A percentile compares a stretch with the other conserved stretches of the same genome.
Conservation (phyloP, 2,113 vertebrate genomes). For the Clarias magur region DNA sequence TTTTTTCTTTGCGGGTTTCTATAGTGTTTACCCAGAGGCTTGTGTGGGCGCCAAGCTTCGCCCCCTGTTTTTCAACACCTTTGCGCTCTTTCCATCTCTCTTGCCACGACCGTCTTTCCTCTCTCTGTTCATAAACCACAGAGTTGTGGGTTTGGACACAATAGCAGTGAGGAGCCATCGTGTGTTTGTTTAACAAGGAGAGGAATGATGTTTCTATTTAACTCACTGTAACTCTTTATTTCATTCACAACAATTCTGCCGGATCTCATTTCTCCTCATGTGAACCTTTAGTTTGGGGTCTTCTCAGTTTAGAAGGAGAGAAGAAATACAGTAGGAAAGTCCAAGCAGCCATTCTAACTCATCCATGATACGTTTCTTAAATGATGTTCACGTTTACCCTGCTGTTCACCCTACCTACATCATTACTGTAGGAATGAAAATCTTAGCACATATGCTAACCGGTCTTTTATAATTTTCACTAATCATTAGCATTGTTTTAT, state of each 20-base stretch:
- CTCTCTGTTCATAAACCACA: constrained; percentile 41
- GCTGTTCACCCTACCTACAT: no score
- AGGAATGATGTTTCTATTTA: constrained; percentile 40
- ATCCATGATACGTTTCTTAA: background rate
- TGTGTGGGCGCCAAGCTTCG: constrained; percentile 61
- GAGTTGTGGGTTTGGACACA: constrained; percentile 37
- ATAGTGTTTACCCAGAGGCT: constrained; percentile 63
- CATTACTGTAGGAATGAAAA: background rate
- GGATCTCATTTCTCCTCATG: constrained; percentile 8
- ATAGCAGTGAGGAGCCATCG: constrained; percentile 47
- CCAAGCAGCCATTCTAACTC: background rate
- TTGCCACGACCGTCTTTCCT: constrained; percentile 54
- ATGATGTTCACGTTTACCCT: background rate
- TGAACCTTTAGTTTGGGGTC: constrained; percentile 6
- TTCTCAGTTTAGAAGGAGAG: background rate
- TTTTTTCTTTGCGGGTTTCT: constrained; percentile 3
- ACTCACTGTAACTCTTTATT: constrained; percentile 40
- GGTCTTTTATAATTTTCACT: background rate
- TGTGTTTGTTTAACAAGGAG: constrained; percentile 51
- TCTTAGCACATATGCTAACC: background rate
- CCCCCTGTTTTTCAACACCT: constrained; percentile 64
- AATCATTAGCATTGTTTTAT: background rate
- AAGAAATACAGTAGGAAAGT: background rate
- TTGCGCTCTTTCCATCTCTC: constrained; percentile 68
- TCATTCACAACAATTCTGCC: constrained; percentile 33